Evolutionary conservation across 2,888 invertebrate species (phyloP), one percentile per base, ranked within the genome.

Genomic region (Lasioglossum malachurum): DNA sequence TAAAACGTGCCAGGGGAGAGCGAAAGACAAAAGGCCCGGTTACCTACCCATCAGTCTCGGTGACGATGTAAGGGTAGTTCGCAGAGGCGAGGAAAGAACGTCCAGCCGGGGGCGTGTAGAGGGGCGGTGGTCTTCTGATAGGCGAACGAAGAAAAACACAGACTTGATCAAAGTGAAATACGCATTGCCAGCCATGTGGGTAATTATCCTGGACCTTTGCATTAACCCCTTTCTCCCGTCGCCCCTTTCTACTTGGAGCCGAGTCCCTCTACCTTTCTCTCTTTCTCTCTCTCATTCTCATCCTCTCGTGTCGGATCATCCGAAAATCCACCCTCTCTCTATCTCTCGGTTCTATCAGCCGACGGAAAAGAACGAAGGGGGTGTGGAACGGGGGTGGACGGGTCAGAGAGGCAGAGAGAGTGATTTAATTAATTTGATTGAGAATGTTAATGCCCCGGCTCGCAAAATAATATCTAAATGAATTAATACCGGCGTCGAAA

Each of bases 141-240:
- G 93, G 91, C 93, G 93, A 94, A 93, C 93, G 94, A 95, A 95
- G 95, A 95, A 95, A 95, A 95, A 95, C 94, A 95, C 93, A 94
- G 94, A 93, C 94, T 94, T 95, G 95, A 95, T 95, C 95, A 95
- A 95, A 95, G 95, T 93, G 92, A 94, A 95, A 94, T 95, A 93
- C 94, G 94, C 94, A 94, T 94, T 93, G 93, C 93, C 94, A 93
- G 93, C 94, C 95, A 95, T 95, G 95, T 95, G 95, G 95, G 95
- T 95, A 95, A 95, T 95, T 95, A 95, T 94, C 94, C 93, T 93
- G 93, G 94, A 94, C 94, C 94, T 95, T 94, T 94, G 93, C 94
- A 93, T 94, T 93, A 94, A 93, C 94, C 93, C 94, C 92, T 93
- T 94, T 86, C 81, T 64, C 27, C 76, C 83, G 76, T 80, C 80